Base-by-base conservation (phyloP, 1,140 invertebrate genomes). In the Luehdorfia chinensis region DNA sequence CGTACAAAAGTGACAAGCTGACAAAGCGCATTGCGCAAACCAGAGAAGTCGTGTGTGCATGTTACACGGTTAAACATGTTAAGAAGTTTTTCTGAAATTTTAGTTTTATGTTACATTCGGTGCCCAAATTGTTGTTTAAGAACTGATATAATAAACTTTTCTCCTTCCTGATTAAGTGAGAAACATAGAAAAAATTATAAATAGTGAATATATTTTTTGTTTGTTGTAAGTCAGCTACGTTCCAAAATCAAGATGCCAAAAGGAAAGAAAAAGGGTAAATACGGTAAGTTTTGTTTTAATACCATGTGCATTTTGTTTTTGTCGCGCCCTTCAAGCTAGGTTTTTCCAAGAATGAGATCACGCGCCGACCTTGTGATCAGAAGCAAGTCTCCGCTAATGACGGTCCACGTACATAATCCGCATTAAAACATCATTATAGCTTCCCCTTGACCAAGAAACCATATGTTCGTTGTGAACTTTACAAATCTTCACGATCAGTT, bases 31-130 rank as follows among this genome's bases (percentile, higher is more conserved):
- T 81, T 78, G 77, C 79, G 74, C 71, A 75, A 70, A 75, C 58
- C 65, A 74, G 77, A 68, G 70, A 63, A 75, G 81, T 81, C 55
- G 63, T 71, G 78, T 77, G 81, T 85, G 81, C 81, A 84, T 84
- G 83, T 65, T 75, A 78, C 71, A 80, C 84, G 66, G 73, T 84
- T 84, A 87, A 87, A 86, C 83, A 87, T 87, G 85, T 86, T 87
- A 87, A 87, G 81, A 85, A 84, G 74, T 76, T 87, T 84, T 86
- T 79, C 78, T 84, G 79, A 81, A 81, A 87, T 84, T 85, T 87
- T 80, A 81, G 79, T 87, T 87, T 85, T 84, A 79, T 84, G 83
- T 87, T 85, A 67, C 55, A 85, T 84, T 81, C 63, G 66, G 76
- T 86, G 73, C 65, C 62, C 71, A 72, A 75, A 81, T 84, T 64